Base-by-base conservation (phyloP, 2,797 vertebrate genomes). In the Gymnodraco acuticeps region DNA sequence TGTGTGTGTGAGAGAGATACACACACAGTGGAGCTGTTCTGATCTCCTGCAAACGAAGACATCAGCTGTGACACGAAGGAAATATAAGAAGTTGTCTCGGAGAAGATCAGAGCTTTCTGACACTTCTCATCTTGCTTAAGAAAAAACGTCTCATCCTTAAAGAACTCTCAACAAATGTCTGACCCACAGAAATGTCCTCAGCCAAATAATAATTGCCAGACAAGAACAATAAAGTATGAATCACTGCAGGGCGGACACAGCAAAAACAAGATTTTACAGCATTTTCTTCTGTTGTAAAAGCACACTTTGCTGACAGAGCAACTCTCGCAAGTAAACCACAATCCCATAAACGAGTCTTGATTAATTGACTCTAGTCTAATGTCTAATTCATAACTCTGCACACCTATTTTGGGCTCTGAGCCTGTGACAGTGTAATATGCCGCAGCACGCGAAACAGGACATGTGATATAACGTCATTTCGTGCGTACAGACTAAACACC, bases 51-150 rank as follows among this genome's bases (percentile, higher is more conserved):
- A 53, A 4, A 84, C 12, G 38, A 72, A 82, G 69, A 85, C 76
- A 83, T 85, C 74, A 63, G 77, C 80, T 88, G 77, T 88, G 74
- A 87, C 76, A 66, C 76, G 72, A 72, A 75, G 66, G 73, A 82
- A 77, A 70, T 38, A 63, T 14, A 65, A 78, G 52, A 85, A 77
- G 78, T 87, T 82, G 58, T 11, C 59, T 55, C 41, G n/a, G 27
- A 78, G 63, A 65, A 73, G 73, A 87, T 87, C 68, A 80, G 58
- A 70, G 55, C 19, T 76, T 63, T 77, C 58, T 64, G 56, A 77
- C 61, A 59, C 23, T 72, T 81, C 31, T 62, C 51, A 59, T 65
- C 16, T 41, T 20, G 12, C 59, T 70, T 70, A 52, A 38, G 33
- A 38, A 38, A 27, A 55, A 47, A 27, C 59, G 45, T 63, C 59